Evolutionary conservation across 2,797 vertebrate genomes (phyloP).

Genomic region (Mergus octosetaceus): DNA sequence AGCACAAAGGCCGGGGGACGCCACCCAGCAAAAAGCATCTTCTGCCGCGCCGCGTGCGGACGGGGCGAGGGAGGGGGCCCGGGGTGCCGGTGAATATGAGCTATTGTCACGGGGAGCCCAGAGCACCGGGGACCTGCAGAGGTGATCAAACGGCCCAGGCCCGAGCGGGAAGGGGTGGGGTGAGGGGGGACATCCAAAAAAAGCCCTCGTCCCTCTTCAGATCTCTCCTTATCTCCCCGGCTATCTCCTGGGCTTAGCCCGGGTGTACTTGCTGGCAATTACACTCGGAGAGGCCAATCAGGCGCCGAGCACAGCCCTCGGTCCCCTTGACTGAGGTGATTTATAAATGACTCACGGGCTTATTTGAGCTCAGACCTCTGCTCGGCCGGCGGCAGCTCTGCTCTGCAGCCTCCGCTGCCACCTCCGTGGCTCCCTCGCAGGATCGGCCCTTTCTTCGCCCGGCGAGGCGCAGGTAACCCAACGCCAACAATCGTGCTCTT

Average conservation of each 20-base stretch:
- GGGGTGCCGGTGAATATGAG: conserved; percentile 71
- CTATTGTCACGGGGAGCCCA: conserved; percentile 74
- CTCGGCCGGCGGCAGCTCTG: conserved; percentile 72
- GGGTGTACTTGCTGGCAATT: conserved; percentile 79
- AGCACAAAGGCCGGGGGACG: conserved; percentile 23
- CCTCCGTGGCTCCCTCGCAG: conserved; percentile 70
- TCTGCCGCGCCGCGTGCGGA: not conserved
- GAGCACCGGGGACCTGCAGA: conserved; percentile 71
- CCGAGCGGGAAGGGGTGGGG: conserved; percentile 6
- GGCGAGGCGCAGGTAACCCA: conserved; percentile 73
- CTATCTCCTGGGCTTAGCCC: conserved; percentile 80
- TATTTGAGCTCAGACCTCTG: conserved; percentile 73
- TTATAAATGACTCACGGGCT: conserved; percentile 84
- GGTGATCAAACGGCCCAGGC: conserved; percentile 78
- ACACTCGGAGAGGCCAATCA: conserved; percentile 80
- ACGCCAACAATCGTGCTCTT: conserved; percentile 73
- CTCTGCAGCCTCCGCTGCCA: conserved; percentile 65
- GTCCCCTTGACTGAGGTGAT: conserved; percentile 80
- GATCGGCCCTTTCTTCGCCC: conserved; percentile 45
- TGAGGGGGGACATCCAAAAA: conserved; percentile 77
- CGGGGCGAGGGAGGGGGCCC: conserved; percentile 12
- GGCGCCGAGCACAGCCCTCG: conserved; percentile 75
- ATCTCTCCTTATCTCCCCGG: conserved; percentile 79
- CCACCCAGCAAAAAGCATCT: conserved; percentile 64
- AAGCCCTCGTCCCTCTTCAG: conserved; percentile 77